Evolutionary conservation across 2,113 vertebrate genomes (phyloP).

Genomic region (Menidia beryllina): DNA sequence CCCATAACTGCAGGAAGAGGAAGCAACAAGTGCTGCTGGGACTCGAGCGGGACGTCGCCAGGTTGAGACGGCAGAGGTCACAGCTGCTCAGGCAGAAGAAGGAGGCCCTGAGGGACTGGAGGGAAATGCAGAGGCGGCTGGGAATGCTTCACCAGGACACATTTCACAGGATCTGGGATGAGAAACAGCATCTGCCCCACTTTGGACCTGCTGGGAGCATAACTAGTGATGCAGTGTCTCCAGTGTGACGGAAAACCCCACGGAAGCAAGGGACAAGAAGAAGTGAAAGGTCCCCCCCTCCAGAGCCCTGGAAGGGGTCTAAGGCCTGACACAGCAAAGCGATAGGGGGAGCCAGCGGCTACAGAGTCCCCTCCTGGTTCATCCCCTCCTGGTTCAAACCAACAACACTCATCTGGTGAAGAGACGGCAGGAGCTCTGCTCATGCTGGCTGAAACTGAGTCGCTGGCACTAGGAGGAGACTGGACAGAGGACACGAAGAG

Average conservation of each 20-base stretch:
- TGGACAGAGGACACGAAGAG: no score
- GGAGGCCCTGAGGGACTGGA: constrained; percentile 87
- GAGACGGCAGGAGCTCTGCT: no score
- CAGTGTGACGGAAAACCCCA: constrained; percentile 73
- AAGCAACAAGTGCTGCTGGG: constrained; percentile 90
- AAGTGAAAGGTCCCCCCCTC: no score
- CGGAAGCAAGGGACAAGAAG: constrained; percentile 87
- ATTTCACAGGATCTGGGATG: constrained; percentile 87
- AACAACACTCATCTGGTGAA: no score
- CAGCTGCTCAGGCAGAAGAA: constrained; percentile 90
- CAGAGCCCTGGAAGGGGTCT: no score
- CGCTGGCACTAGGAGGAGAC: no score
- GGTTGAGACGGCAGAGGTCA: constrained; percentile 85
- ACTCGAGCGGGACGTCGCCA: constrained; percentile 87
- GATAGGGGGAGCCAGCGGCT: no score
- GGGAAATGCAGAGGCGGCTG: constrained; percentile 90
- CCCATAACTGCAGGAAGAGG: constrained; percentile 94
- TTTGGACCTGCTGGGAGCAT: constrained; percentile 81
- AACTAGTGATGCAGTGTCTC: constrained; percentile 39
- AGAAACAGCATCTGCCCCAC: constrained; percentile 86
- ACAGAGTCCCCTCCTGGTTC: no score
- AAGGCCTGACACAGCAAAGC: no score
- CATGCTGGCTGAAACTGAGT: no score
- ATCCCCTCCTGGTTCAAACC: no score
- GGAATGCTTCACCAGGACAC: constrained; percentile 90